phyloP scores from a whole-genome alignment of 2,797 vertebrate species.

The Luscinia luscinia region DNA sequence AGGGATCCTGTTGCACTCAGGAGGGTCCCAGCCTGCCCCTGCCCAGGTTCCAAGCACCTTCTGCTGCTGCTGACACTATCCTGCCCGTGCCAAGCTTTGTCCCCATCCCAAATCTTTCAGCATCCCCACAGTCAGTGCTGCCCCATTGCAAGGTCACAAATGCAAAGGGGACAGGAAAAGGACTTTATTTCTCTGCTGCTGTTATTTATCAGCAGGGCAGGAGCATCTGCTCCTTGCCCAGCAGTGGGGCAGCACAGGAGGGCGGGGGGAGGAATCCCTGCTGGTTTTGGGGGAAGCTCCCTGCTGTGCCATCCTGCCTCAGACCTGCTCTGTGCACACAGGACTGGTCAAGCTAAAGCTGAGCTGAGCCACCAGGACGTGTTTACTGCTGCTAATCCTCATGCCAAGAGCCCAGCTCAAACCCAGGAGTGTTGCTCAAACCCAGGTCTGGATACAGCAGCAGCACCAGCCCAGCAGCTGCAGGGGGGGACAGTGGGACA shows the following conservation, averaged over 20 bases:
- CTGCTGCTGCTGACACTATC: not conserved
- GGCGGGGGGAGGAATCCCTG: not conserved
- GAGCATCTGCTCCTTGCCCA: not conserved
- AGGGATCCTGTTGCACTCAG: not conserved
- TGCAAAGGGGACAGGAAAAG: not conserved
- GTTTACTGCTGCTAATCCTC: not conserved
- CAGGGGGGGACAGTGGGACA: not conserved
- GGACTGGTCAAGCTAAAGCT: not conserved
- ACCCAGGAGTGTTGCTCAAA: not conserved
- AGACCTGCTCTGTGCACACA: fast-evolving
- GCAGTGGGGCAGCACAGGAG: not conserved
- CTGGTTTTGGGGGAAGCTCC: not conserved
- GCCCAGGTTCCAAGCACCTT: not conserved
- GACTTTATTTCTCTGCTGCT: not conserved
- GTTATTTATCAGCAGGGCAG: not conserved
- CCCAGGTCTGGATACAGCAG: not conserved
- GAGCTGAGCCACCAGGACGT: not conserved
- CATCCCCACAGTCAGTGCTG: fast-evolving
- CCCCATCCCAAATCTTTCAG: not conserved
- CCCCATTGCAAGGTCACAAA: fast-evolving
- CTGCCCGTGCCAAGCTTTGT: not conserved
- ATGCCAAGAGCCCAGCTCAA: not conserved
- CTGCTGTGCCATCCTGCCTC: not conserved
- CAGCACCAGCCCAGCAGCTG: not conserved
- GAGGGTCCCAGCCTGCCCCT: not conserved